Conservation (phyloP, 2,797 vertebrate genomes). For the Choloepus didactylus region DNA sequence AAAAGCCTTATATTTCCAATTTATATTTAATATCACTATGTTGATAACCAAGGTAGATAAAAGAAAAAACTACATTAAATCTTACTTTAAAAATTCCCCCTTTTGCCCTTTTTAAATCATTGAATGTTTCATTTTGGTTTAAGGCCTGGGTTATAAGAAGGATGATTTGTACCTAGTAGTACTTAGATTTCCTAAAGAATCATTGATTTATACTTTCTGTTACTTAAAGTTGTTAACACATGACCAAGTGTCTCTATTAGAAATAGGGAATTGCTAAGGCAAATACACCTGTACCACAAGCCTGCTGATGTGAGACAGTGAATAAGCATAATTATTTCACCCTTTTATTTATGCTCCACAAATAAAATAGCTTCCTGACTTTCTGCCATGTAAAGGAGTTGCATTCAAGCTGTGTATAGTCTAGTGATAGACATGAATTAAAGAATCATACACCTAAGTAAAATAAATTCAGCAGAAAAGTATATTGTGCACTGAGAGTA, state of each 20-base stretch:
- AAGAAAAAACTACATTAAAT: slow-evolving; percentile 44
- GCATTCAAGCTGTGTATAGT: not conserved
- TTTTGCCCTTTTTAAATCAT: not conserved
- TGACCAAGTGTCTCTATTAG: not conserved
- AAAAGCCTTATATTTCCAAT: not conserved
- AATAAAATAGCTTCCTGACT: not conserved
- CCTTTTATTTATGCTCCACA: not conserved
- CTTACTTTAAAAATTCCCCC: not conserved
- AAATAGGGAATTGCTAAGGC: not conserved
- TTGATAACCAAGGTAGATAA: not conserved
- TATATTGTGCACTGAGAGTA: not conserved
- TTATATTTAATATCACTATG: not conserved
- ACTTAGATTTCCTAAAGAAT: slow-evolving; percentile 41
- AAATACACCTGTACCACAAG: not conserved
- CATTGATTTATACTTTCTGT: not conserved
- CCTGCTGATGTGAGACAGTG: not conserved
- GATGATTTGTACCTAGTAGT: slow-evolving; percentile 6
- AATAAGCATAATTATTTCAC: not conserved
- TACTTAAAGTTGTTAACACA: not conserved
- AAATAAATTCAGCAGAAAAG: not conserved
- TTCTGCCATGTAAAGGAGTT: not conserved
- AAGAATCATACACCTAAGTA: not conserved
- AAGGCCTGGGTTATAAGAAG: slow-evolving; percentile 30
- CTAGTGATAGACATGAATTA: not conserved
- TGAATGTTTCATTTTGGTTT: slow-evolving; percentile 23